These are phyloP conservation scores for Pseudomyrmex sp. DNA, from an alignment of 1,140 invertebrate genomes.

Conservation along the genomic window DNA sequence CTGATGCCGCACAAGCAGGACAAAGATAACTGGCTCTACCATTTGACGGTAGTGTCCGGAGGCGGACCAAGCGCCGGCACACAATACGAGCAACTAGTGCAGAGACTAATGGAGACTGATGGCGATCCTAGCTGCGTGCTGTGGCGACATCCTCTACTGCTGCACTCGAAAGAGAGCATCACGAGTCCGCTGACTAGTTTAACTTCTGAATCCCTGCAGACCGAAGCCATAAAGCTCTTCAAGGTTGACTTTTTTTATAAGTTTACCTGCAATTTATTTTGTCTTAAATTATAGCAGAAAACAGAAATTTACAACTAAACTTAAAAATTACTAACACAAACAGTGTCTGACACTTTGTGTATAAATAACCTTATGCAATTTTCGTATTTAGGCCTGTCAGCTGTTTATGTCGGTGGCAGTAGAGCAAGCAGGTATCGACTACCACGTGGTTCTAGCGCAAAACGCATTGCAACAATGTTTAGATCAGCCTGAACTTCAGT, in stretches of 20 bases:
- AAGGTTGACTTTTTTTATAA: slow-evolving; percentile 87
- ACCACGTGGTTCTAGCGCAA: slow-evolving; percentile 97
- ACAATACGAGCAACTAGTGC: slow-evolving; percentile 97
- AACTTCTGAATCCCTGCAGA: slow-evolving; percentile 93
- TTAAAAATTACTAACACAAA: slow-evolving; percentile 19
- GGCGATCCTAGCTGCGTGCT: slow-evolving; percentile 97
- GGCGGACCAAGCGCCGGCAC: slow-evolving; percentile 96
- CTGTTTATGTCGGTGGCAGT: slow-evolving; percentile 97
- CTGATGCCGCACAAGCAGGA: slow-evolving; percentile 95
- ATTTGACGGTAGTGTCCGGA: slow-evolving; percentile 96
- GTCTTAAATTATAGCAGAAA: slow-evolving; percentile 13
- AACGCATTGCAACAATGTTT: slow-evolving; percentile 96
- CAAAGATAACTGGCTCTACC: slow-evolving; percentile 97
- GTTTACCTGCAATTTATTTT: neutral
- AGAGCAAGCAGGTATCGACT: slow-evolving; percentile 97
- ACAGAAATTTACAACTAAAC: slow-evolving; percentile 4
- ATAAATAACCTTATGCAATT: slow-evolving; percentile 32
- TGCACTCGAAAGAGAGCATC: slow-evolving; percentile 96
- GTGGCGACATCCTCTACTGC: slow-evolving; percentile 96
- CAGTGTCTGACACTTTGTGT: neutral
- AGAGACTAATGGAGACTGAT: slow-evolving; percentile 97
- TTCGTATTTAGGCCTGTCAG: slow-evolving; percentile 91
- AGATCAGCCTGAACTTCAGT: slow-evolving; percentile 94
- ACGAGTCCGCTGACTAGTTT: slow-evolving; percentile 94
- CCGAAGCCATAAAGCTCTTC: slow-evolving; percentile 97